Evolutionary conservation across 1,140 invertebrate species (phyloP), one percentile per base, ranked within the genome.

Genomic region (Paraescarpia echinospica): DNA sequence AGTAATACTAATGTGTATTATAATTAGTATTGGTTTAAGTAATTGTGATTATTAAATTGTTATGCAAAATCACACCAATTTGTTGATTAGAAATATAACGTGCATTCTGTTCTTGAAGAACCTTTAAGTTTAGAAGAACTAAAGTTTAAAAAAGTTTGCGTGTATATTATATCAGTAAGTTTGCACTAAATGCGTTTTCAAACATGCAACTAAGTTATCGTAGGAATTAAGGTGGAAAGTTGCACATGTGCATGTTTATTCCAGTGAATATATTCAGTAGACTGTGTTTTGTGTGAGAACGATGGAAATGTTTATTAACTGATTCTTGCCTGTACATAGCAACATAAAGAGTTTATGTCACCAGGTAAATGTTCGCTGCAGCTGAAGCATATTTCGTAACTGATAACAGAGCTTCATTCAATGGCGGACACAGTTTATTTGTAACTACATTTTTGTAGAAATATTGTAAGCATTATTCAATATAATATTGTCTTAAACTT

Each of bases 371-470:
- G 14, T 14, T 18, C 59, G 2, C 22, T 77, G 59, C 18, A 77
- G 59, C 22, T 31, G 18, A 77, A 77, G 59, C 59, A 77, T 77
- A 77, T 77, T 77, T 6, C 59, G 8, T 18, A 31, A 77, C 22
- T 77, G 59, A 77, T 27, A 1, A 18, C 27, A 77, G 59, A 2
- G 59, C 18, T 18, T 22, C 59, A 18, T 77, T 12, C 8, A 18
- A 77, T 77, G n/a, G 59, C 27, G 22, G 22, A 77, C 59, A 77
- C 59, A 31, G 22, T 77, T 14, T 77, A 77, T 1, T 77, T 77
- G 59, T 77, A 77, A 31, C 59, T 77, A 77, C 59, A 77, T 77
- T 77, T 77, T 77, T 77, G 59, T 77, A 77, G 59, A 77, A 77
- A 77, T 27, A 31, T 31, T 77, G 59, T 77, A 77, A 77, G 59